Conservation (phyloP, 2,888 invertebrate species). For the Harpagoxenus sublaevis region DNA sequence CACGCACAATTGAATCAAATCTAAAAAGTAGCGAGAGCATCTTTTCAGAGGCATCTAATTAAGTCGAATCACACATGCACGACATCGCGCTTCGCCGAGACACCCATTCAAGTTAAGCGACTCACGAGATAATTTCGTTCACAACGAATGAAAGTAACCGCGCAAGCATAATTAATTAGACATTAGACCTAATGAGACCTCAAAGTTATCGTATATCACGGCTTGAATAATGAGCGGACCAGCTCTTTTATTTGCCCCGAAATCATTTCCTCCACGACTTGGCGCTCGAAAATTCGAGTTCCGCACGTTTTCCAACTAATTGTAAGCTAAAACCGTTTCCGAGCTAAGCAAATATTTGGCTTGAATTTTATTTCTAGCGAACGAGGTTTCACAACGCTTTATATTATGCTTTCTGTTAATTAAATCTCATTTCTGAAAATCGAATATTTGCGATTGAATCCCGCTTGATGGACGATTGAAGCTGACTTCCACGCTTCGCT, state of each 20-base stretch:
- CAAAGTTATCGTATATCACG: background rate
- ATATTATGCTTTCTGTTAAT: conserved; percentile 10
- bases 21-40: background rate
- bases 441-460: background rate
- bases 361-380: background rate
- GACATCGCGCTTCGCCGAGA: too few relatives aligned
- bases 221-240: conserved; percentile 3
- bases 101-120: background rate
- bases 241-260: background rate
- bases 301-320: background rate
- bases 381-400: background rate
- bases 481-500: background rate
- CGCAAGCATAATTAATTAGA: background rate
- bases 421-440: conserved; percentile 18
- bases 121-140: background rate
- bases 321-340: background rate
- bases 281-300: background rate
- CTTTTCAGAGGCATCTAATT: background rate
- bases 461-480: conserved; percentile 17
- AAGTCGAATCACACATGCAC: conserved; percentile 3
- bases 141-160: background rate
- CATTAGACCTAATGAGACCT: background rate
- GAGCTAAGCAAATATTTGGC: background rate
- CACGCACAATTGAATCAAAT: conserved; percentile 9
- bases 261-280: background rate